Evolutionary conservation across 2,888 invertebrate genomes (phyloP), one percentile per base, ranked within the genome.

Genomic region (Ellobium chinense): DNA sequence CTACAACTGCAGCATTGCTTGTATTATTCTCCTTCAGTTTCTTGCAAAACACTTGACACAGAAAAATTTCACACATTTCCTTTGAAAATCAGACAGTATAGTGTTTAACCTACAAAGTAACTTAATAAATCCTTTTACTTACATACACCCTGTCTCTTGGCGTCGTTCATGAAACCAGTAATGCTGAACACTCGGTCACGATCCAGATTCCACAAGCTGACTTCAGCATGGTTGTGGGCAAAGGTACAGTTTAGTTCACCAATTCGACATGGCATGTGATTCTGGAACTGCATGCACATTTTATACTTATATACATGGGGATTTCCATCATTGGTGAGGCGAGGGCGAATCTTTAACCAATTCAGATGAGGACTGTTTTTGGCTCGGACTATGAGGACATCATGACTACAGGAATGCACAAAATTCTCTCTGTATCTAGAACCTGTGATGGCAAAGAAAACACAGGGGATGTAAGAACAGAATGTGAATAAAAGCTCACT

Each of bases 321-420:
- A 5, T 69, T 65, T 1, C 21, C 36, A n/a, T 4, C 9, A 9
- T 1, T 56, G 14, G 27, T 21, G 37, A 29, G 7, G 1, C 89
- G 80, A n/a, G 84, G 81, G 39, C 91, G 83, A 2, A 91, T 78
- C 81, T 88, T 89, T 7, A 91, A 74, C 91, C 91, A 91, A 69
- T 86, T 86, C 24, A 85, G 73, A 3, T 83, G 79, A 18, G 82
- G 72, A 58, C 80, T 84, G 2, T 76, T 74, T 46, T 84, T 87
- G 46, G 83, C 81, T 72, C 87, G 85, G 2, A 91, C 77, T 21
- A 90, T 79, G n/a, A 91, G 81, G 12, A 86, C 70, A 69, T 89
- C 85, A 75, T 80, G 84, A 12, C 62, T 65, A 86, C 91, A 91
- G 18, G 34, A 46, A 83, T 91, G 91, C 9, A 63, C 14, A 2